A percentile compares a stretch with the other conserved stretches of the same genome.
These are phyloP conservation scores for Agonum fuliginosum DNA, from an alignment of 2,888 invertebrate genomes.

Conservation along the genomic window DNA sequence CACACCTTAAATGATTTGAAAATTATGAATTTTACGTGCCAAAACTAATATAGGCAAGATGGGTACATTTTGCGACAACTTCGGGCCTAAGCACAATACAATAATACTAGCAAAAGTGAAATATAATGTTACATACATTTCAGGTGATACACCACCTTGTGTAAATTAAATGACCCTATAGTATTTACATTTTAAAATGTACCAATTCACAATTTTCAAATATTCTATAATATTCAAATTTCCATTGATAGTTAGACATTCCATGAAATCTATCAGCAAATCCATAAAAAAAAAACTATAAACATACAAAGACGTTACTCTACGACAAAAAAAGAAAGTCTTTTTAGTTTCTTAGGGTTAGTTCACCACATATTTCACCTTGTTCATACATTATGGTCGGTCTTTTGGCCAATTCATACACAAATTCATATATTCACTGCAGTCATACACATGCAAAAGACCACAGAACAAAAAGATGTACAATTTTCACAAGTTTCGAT, in stretches of 20 bases:
- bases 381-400: constrained; percentile 31
- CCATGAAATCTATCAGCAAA: constrained; percentile 37
- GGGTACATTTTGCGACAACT: constrained; percentile 24
- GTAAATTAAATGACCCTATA: constrained; percentile 13
- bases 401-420: constrained; percentile 18
- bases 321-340: constrained; percentile 5
- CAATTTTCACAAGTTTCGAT: constrained; percentile 13
- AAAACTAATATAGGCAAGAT: constrained; percentile 36
- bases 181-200: constrained; percentile 35
- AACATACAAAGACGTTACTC: constrained; percentile 22
- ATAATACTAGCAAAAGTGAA: constrained; percentile 24
- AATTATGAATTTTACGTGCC: constrained; percentile 43
- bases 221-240: constrained; percentile 13
- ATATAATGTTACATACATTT: constrained; percentile 5
- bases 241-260: constrained; percentile 18
- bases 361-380: constrained; percentile 31
- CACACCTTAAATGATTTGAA: constrained; percentile 12
- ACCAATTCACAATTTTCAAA: constrained; percentile 39
- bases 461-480: constrained; percentile 30
- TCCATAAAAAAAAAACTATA: neutral
- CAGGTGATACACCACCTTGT: constrained; percentile 5
- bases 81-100: constrained; percentile 14
- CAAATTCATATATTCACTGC: constrained; percentile 20
- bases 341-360: neutral
- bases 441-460: constrained; percentile 34